phyloP scores from a whole-genome alignment of 1,140 invertebrate species.

The Lordiphosa mommai region DNA sequence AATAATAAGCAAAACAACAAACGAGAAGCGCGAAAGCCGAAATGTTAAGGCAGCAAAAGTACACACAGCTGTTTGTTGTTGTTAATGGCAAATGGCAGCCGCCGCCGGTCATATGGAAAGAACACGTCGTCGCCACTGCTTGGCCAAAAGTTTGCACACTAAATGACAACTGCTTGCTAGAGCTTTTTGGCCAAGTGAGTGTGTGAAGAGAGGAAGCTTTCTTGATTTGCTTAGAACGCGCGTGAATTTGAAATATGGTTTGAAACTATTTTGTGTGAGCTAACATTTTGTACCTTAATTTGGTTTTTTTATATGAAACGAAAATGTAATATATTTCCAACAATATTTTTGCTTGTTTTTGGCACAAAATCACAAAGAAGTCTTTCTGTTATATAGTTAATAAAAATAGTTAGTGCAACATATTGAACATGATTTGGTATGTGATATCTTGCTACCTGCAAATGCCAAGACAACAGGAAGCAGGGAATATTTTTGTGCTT shows the following conservation, averaged over 20 bases:
- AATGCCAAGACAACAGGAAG: too few relatives aligned
- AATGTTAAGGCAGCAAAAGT: slow-evolving; percentile 17
- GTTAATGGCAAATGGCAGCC: slow-evolving; percentile 14
- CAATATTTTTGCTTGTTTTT: too few relatives aligned
- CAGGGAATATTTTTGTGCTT: too few relatives aligned
- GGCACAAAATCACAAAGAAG: too few relatives aligned
- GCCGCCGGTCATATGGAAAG: background rate
- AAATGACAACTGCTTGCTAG: background rate
- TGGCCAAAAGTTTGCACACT: too few relatives aligned
- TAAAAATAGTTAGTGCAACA: too few relatives aligned
- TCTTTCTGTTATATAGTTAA: too few relatives aligned
- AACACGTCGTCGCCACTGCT: too few relatives aligned
- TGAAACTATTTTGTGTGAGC: background rate
- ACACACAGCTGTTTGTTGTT: too few relatives aligned
- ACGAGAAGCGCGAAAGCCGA: slow-evolving; percentile 17
- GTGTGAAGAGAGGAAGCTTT: background rate
- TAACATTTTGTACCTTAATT: too few relatives aligned
- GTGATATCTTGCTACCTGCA: background rate
- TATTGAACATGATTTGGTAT: background rate
- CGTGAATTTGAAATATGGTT: background rate
- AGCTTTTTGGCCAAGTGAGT: background rate
- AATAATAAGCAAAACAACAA: slow-evolving; percentile 57
- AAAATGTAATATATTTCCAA: too few relatives aligned
- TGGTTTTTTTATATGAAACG: too few relatives aligned
- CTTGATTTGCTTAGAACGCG: background rate